Conservation (phyloP, 2,888 invertebrate species). For the Melieria picta region DNA sequence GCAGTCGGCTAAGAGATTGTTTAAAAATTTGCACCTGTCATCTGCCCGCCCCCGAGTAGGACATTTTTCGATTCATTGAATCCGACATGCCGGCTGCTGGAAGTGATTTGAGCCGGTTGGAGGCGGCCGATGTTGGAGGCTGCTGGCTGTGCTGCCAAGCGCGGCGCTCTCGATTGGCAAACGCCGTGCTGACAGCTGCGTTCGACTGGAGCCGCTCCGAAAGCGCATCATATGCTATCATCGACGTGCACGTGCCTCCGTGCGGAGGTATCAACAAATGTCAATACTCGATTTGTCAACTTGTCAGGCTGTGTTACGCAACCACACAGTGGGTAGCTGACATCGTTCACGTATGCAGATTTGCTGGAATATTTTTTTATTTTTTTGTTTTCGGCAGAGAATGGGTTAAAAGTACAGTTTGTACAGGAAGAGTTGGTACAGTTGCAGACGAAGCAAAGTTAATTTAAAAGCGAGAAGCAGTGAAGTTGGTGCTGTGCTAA, state of each 20-base stretch:
- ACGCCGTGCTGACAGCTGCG: neutral
- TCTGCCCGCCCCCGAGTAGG: constrained; percentile 36
- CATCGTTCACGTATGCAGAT: constrained; percentile 13
- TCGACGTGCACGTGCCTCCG: constrained; percentile 33
- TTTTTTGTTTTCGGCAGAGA: too few relatives aligned
- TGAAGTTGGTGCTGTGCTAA: too few relatives aligned
- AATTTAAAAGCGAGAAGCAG: too few relatives aligned
- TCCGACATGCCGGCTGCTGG: constrained; percentile 33
- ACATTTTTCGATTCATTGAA: constrained; percentile 62
- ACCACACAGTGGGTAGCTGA: neutral
- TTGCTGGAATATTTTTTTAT: too few relatives aligned
- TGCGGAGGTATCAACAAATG: constrained; percentile 44
- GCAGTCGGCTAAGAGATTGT: neutral
- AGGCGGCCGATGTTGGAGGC: constrained; percentile 1
- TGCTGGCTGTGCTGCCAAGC: neutral
- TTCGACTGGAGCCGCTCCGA: neutral
- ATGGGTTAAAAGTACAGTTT: too few relatives aligned
- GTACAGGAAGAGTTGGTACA: too few relatives aligned
- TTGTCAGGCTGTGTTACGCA: constrained; percentile 31
- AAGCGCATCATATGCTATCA: neutral
- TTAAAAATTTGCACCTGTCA: constrained; percentile 13
- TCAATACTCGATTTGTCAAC: constrained; percentile 45
- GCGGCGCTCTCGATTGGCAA: neutral
- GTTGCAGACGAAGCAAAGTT: too few relatives aligned
- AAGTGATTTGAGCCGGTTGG: neutral